Percentiles rank a stretch among this genome's conserved stretches.
Evolutionary conservation across 2,888 invertebrate genomes (phyloP).

Genomic region (Spialia ferax): DNA sequence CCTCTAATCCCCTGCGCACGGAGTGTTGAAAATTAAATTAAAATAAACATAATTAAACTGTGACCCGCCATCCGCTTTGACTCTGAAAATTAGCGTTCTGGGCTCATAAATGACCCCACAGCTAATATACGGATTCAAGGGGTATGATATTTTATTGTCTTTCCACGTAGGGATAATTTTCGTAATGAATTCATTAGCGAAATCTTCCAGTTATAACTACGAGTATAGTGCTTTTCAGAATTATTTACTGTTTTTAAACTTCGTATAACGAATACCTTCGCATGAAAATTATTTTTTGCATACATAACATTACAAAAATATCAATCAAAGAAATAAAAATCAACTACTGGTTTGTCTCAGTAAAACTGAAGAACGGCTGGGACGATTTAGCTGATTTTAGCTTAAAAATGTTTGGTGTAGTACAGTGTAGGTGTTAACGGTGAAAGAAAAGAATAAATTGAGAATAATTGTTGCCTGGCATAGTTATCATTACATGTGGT

Average conservation of each 20-base stretch:
- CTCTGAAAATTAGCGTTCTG: slow-evolving; percentile 67
- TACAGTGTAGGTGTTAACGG: too few species aligned
- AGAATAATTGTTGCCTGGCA: too few species aligned
- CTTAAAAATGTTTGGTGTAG: too few species aligned
- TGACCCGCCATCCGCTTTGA: slow-evolving; percentile 66
- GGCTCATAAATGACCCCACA: slow-evolving; percentile 23
- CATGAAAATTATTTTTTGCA: background rate
- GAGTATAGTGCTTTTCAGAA: background rate
- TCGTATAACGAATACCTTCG: too few species aligned
- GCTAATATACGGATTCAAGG: slow-evolving; percentile 30
- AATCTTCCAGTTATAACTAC: background rate
- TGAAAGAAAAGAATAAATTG: too few species aligned
- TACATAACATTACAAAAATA: too few species aligned
- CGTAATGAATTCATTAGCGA: slow-evolving; percentile 30
- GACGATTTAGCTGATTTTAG: too few species aligned
- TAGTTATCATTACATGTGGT: too few species aligned
- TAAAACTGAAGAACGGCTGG: too few species aligned
- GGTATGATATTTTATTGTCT: slow-evolving; percentile 32
- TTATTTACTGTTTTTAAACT: too few species aligned
- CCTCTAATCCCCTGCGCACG: slow-evolving; percentile 34
- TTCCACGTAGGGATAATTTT: slow-evolving; percentile 29
- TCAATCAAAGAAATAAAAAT: too few species aligned
- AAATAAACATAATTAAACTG: slow-evolving; percentile 78
- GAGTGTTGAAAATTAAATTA: slow-evolving; percentile 73
- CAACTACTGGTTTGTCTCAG: too few species aligned